Evolutionary conservation across 2,888 invertebrate species (phyloP).

Genomic region (Calephelis perditalis): DNA sequence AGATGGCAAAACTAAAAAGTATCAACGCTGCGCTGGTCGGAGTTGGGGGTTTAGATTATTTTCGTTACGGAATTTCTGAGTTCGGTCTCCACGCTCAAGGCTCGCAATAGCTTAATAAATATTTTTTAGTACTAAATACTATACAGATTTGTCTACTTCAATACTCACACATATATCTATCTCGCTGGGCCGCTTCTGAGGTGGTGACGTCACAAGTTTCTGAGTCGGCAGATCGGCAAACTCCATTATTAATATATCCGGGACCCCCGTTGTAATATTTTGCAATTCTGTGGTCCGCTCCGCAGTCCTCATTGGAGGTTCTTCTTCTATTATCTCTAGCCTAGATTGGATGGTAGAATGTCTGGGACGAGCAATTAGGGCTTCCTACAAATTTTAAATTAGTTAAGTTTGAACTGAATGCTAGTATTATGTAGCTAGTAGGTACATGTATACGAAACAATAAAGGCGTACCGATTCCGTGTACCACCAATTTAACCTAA

Average conservation of each 20-base stretch:
- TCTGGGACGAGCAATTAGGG: not conserved
- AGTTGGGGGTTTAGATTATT: too few species aligned
- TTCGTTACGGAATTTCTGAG: too few species aligned
- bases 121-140: too few species aligned
- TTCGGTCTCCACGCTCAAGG: too few species aligned
- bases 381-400: not conserved
- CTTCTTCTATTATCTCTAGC: constrained; percentile 17
- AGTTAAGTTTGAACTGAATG: too few species aligned
- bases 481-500: too few species aligned
- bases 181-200: constrained; percentile 35
- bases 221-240: constrained; percentile 51
- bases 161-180: constrained; percentile 27
- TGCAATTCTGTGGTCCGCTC: constrained; percentile 5
- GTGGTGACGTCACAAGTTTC: constrained; percentile 39
- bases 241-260: constrained; percentile 3
- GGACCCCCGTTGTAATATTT: constrained; percentile 1
- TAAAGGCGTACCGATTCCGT: too few species aligned
- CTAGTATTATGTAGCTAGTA: too few species aligned
- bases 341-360: not conserved
- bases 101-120: too few species aligned
- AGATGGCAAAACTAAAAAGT: too few species aligned
- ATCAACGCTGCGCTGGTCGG: too few species aligned
- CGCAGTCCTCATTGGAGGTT: constrained; percentile 20
- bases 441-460: too few species aligned
- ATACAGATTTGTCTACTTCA: constrained; percentile 10